These are phyloP conservation scores for Helogale parvula DNA, from an alignment of 2,113 vertebrate species.

Conservation along the genomic window DNA sequence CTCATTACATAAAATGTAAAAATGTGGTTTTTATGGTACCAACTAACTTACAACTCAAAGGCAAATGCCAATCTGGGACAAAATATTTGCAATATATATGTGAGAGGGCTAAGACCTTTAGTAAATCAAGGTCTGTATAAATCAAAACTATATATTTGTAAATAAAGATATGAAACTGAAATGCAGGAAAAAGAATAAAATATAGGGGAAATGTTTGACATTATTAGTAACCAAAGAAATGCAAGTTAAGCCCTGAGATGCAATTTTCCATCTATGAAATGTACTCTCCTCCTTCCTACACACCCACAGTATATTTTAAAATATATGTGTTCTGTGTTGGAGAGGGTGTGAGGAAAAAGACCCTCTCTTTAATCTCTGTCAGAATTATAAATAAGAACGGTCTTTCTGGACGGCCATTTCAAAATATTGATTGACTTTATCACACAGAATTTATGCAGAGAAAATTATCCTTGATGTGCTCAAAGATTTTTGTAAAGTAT, in stretches of 20 bases:
- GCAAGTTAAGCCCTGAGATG: neutral
- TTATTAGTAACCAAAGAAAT: conserved; percentile 46
- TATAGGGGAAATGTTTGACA: neutral
- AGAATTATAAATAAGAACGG: neutral
- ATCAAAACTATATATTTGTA: neutral
- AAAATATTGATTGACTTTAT: conserved; percentile 4
- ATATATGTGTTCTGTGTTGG: neutral
- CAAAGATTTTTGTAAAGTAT: conserved; percentile 36
- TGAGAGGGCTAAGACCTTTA: neutral
- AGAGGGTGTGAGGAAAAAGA: neutral
- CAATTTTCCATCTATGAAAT: neutral
- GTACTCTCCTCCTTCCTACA: neutral
- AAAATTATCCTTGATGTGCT: neutral
- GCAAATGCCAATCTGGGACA: neutral
- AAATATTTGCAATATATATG: neutral
- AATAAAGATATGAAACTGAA: neutral
- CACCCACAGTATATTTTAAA: neutral
- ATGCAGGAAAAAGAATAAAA: neutral
- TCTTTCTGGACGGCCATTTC: neutral
- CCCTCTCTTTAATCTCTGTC: neutral
- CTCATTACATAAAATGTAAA: conserved; percentile 26
- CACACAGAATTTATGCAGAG: conserved; percentile 5
- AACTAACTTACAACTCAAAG: conserved; percentile 2
- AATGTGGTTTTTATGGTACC: neutral
- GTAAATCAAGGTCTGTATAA: neutral